These are phyloP conservation scores for Melipona bicolor DNA, from an alignment of 2,888 invertebrate genomes.

Conservation along the genomic window DNA sequence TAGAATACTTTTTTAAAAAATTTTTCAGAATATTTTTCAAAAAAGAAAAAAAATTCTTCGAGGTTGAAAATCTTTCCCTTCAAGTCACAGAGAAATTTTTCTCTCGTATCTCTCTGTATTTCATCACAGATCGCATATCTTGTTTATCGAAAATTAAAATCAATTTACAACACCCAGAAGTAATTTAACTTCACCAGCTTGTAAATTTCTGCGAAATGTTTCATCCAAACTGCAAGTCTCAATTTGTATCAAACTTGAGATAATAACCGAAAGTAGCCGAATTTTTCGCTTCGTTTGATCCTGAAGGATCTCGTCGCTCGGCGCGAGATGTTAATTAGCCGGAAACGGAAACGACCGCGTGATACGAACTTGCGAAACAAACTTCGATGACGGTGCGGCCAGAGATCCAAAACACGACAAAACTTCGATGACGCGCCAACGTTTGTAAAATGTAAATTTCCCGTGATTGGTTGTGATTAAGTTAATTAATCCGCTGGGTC, in stretches of 20 bases:
- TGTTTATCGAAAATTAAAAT: no score
- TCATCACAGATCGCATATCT: no score
- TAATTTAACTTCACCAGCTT: no score
- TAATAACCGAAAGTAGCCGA: neutral
- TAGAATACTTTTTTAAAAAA: no score
- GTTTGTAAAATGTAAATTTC: constrained; percentile 67
- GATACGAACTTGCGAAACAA: constrained; percentile 40
- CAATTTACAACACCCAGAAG: no score
- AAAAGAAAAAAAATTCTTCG: no score
- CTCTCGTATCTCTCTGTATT: no score
- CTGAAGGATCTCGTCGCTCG: constrained; percentile 38
- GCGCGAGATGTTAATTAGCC: constrained; percentile 50
- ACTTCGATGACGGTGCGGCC: neutral
- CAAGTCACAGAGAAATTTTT: no score
- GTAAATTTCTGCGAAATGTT: no score
- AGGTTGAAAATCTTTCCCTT: no score
- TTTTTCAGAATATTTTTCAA: no score
- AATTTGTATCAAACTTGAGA: neutral
- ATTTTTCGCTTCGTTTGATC: neutral
- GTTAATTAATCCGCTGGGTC: constrained; percentile 48
- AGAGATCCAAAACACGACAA: constrained; percentile 29
- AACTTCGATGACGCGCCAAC: neutral
- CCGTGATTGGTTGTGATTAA: constrained; percentile 53
- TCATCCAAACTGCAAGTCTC: no score
- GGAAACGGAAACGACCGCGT: constrained; percentile 21